A percentile compares a stretch with the other conserved stretches of the same genome.
These are phyloP conservation scores for Conger conger DNA, from an alignment of 2,113 vertebrate species.

Conservation along the genomic window DNA sequence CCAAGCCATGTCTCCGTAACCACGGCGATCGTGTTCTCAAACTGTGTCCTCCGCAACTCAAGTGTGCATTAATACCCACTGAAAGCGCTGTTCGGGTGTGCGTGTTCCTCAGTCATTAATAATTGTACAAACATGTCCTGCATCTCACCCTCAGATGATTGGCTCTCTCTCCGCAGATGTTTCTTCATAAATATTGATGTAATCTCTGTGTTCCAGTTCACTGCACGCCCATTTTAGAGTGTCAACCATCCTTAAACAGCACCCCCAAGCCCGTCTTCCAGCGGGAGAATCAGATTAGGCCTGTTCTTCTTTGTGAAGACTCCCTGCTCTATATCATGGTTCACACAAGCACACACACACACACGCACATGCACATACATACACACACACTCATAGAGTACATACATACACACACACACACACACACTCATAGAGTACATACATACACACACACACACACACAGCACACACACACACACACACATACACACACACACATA, in stretches of 20 bases:
- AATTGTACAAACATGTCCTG: neutral
- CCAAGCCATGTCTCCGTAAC: neutral
- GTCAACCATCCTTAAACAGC: constrained; percentile 67
- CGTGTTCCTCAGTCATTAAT: neutral
- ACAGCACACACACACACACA: no score
- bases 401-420: no score
- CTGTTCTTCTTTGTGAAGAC: constrained; percentile 9
- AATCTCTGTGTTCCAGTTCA: constrained; percentile 52
- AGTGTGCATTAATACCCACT: neutral
- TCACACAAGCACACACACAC: no score
- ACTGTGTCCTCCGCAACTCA: neutral
- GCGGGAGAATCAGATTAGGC: constrained; percentile 46
- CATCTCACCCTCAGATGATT: neutral
- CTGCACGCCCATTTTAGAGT: constrained; percentile 46
- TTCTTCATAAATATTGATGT: constrained; percentile 64
- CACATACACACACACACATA: no score
- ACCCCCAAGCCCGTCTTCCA: constrained; percentile 15
- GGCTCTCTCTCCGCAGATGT: neutral
- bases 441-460: no score
- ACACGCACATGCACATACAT: no score
- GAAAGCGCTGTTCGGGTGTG: neutral
- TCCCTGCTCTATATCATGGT: neutral
- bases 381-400: no score
- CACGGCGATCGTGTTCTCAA: neutral
- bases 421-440: no score